Evolutionary conservation across 1,140 invertebrate genomes (phyloP), one percentile per base, ranked within the genome.

Genomic region (Calliopsis andreniformis): DNA sequence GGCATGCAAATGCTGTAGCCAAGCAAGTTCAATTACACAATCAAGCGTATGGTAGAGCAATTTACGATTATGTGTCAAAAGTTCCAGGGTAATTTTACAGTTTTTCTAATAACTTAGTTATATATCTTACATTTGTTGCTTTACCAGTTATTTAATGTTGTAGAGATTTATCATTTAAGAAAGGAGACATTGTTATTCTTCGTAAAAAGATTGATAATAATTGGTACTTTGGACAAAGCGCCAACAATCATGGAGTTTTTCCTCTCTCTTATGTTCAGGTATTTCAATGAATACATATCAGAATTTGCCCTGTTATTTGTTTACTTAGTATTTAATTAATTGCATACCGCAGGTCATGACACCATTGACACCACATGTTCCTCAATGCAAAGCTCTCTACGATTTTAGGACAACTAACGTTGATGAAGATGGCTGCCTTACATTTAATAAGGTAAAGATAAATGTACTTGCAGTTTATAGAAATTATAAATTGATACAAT

Each of bases 391-490:
- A 93, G 97, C 97, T 55, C 92, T 98, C 47, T 98, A 98, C 89
- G 97, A 99, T 92, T 99, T 98, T 90, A 94, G 96, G 85, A 97
- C 98, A 95, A 95, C 95, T 0, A 96, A 97, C 84, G 96, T 97
- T 78, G 96, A 98, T 83, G 97, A 98, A 85, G 97, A 98, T 92
- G 97, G 97, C 51, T 99, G 97, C 92, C 92, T 99, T 35, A 95
- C 95, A 30, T 98, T 99, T 91, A 96, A 96, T 87, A 98, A 98
- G 94, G 97, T 97, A 92, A 84, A 14, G 0, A 23, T 23, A 53
- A 6, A 1, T 64, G 1, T 62, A 49, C 1, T 10, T 32, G 28
- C 20, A 18, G 23, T 45, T 47, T 14, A 3, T 10, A n/a, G n/a
- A n/a, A n/a, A n/a, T n/a, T n/a, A n/a, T n/a, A n/a, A n/a, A n/a